Evolutionary conservation across 1,140 invertebrate genomes (phyloP).

Genomic region (Drepana arcuata): DNA sequence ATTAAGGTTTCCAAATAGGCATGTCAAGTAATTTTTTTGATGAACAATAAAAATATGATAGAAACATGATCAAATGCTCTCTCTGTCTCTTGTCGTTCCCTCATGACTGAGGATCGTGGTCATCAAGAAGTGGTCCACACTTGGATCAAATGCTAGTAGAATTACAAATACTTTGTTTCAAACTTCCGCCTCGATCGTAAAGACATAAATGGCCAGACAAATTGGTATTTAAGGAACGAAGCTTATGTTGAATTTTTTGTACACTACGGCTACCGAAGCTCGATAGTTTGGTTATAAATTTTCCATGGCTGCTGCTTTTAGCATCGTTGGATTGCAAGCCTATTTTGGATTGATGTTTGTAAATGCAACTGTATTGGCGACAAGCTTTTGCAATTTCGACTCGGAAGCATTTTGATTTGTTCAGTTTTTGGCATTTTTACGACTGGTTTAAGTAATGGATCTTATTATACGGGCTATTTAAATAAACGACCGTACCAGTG

Average conservation of each 20-base stretch:
- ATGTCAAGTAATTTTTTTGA: slow-evolving; percentile 19
- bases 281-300: slow-evolving; percentile 1
- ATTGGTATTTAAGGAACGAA: slow-evolving; percentile 47
- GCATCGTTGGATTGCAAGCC: background rate
- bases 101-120: too few relatives aligned
- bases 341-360: background rate
- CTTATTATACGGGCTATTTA: too few relatives aligned
- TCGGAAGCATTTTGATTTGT: background rate
- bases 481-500: too few relatives aligned
- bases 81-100: too few relatives aligned
- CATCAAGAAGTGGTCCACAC: too few relatives aligned
- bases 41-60: slow-evolving; percentile 35
- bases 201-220: slow-evolving; percentile 23
- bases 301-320: background rate
- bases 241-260: slow-evolving; percentile 26
- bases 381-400: background rate
- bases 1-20: slow-evolving; percentile 7
- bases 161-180: slow-evolving; percentile 41
- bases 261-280: background rate
- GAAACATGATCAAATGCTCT: slow-evolving; percentile 43
- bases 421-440: too few relatives aligned
- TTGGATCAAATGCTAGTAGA: slow-evolving; percentile 42
- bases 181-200: slow-evolving; percentile 36
- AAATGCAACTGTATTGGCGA: background rate
- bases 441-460: too few relatives aligned